Evolutionary conservation across 1,140 invertebrate genomes (phyloP), one percentile per base, ranked within the genome.

Genomic region (Drosophila jambulina): DNA sequence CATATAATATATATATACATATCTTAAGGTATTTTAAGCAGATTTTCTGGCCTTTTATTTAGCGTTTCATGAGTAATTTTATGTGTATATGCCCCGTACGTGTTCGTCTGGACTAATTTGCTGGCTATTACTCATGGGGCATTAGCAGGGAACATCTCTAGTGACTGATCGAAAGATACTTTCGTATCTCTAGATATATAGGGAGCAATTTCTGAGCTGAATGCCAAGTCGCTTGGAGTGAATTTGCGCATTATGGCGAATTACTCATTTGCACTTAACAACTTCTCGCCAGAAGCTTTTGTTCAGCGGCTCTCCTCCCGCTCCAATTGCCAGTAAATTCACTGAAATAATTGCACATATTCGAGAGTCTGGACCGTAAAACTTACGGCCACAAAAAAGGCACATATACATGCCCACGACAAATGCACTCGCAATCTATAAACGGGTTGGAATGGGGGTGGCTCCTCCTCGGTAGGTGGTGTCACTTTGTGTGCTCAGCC

Each of bases 301-400:
- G 53, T 70, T 70, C 32, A 36, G 3, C 65, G 36, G 27, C 51
- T 60, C 29, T 25, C 46, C 34, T n/a, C 48, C 64, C 51, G 64
- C 59, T 67, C 64, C 75, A 79, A 87, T 87, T 87, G 80, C 49
- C 67, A 68, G 46, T 65, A 64, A 86, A 82, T 78, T 68, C 65
- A 82, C 46, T 82, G 80, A 77, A 87, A 74, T 86, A 87, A 86
- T 82, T 86, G 80, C 75, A 72, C 68, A 87, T 60, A 82, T 80
- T 80, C 70, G 71, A 80, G 36, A 25, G 64, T 70, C 63, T 57
- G 68, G 70, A 72, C 75, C 59, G 75, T 62, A 60, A 64, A 70
- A 68, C n/a, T 54, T 70, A 36, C 32, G 40, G 75, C 70, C 60
- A 68, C 68, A 78, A 78, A 61, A 61, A 82, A 68, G 29, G 54